Conservation (phyloP, 1,140 invertebrate genomes). For the Liolophura sinensis region DNA sequence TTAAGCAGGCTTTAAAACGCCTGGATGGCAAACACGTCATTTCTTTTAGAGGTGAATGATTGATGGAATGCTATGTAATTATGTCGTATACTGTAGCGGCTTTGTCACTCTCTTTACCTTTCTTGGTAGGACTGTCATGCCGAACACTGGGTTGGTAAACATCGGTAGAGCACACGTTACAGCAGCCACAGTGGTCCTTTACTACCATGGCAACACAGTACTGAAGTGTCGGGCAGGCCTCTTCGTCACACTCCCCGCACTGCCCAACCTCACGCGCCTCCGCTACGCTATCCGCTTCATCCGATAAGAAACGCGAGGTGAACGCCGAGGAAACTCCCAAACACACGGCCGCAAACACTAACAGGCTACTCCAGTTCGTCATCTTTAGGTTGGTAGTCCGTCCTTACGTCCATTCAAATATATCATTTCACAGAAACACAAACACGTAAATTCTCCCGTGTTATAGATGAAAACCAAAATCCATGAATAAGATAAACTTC, state of each 20-base stretch:
- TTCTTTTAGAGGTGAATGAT: too few species aligned
- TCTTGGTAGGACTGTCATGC: slow-evolving; percentile 6
- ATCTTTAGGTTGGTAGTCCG: too few species aligned
- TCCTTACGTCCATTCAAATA: too few species aligned
- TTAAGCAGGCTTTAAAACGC: too few species aligned
- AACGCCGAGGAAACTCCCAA: background rate
- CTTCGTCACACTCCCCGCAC: slow-evolving; percentile 30
- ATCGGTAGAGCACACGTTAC: slow-evolving; percentile 35
- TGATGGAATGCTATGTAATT: too few species aligned
- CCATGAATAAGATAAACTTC: too few species aligned
- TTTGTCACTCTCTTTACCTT: slow-evolving; percentile 1
- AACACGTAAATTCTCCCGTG: too few species aligned
- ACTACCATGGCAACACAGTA: slow-evolving; percentile 35
- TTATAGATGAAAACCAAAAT: too few species aligned
- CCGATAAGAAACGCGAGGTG: background rate
- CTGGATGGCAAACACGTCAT: too few species aligned
- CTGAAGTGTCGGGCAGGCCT: slow-evolving; percentile 31
- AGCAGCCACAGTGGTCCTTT: slow-evolving; percentile 41
- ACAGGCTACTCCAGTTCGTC: too few species aligned
- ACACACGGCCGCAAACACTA: background rate
- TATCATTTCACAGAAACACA: too few species aligned
- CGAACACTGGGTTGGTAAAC: slow-evolving; percentile 8
- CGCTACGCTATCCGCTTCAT: background rate
- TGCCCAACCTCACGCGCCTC: slow-evolving; percentile 5
- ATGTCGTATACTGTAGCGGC: too few species aligned